Percentiles rank a stretch among this genome's conserved stretches.
Evolutionary conservation across 2,113 vertebrate genomes (phyloP).

Genomic region (Antechinus stuartii): DNA sequence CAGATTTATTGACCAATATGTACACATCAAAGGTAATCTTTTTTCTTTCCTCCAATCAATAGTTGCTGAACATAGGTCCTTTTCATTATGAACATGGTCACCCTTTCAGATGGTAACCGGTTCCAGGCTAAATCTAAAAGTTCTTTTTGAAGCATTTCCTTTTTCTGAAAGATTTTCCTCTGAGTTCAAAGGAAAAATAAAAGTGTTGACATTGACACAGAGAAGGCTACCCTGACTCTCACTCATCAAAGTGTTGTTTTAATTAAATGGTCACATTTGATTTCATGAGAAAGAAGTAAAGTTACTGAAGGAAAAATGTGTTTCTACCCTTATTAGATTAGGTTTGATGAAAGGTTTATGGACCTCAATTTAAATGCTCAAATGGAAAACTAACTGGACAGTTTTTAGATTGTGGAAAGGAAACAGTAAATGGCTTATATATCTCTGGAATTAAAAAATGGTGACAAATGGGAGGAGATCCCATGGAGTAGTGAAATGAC

Average conservation of each 20-base stretch:
- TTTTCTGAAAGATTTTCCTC: slow-evolving; percentile 55
- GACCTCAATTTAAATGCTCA: slow-evolving; percentile 61
- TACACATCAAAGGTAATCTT: slow-evolving; percentile 92
- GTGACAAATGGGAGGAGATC: not conserved
- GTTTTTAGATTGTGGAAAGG: not conserved
- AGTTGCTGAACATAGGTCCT: slow-evolving; percentile 67
- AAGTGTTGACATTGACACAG: slow-evolving; percentile 71
- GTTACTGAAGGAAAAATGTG: slow-evolving; percentile 60
- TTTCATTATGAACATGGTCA: slow-evolving; percentile 68
- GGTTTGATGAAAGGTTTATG: slow-evolving; percentile 70
- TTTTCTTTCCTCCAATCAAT: slow-evolving; percentile 69
- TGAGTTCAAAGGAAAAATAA: slow-evolving; percentile 71
- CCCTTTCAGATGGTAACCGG: slow-evolving; percentile 72
- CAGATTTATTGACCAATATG: slow-evolving; percentile 93
- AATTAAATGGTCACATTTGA: slow-evolving; percentile 71
- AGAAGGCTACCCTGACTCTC: slow-evolving; percentile 57
- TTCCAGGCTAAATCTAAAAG: slow-evolving; percentile 57
- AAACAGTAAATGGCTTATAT: slow-evolving; percentile 39
- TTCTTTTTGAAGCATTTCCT: slow-evolving; percentile 62
- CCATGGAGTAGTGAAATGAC: not conserved
- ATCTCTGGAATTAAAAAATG: slow-evolving; percentile 31
- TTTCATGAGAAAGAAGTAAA: slow-evolving; percentile 58
- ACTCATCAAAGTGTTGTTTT: slow-evolving; percentile 52
- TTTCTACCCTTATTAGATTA: slow-evolving; percentile 61
- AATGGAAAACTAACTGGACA: slow-evolving; percentile 39